These are phyloP conservation scores for Neotoma lepida DNA, from an alignment of 2,113 vertebrate species.

Conservation along the genomic window DNA sequence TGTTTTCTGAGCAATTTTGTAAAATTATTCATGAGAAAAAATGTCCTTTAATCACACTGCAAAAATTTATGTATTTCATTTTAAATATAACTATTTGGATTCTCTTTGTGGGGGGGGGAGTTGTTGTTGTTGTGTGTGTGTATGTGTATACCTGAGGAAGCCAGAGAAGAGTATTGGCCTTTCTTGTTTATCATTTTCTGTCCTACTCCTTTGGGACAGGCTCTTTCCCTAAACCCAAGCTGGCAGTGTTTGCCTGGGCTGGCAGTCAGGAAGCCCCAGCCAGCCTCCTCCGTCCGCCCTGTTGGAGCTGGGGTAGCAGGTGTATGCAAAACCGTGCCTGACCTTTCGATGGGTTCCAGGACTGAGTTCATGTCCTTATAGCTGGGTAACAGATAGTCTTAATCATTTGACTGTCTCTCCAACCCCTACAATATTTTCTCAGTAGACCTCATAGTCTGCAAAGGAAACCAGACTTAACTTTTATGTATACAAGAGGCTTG, in stretches of 20 bases:
- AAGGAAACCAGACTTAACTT: slow-evolving; percentile 35
- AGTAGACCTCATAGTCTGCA: neutral
- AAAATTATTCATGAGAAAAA: neutral
- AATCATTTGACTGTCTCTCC: neutral
- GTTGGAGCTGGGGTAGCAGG: neutral
- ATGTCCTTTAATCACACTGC: neutral
- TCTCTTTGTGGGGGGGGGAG: neutral
- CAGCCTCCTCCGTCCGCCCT: too few relatives aligned
- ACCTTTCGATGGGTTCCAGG: neutral
- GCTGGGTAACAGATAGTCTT: neutral
- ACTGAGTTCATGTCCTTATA: neutral
- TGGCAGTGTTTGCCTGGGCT: neutral
- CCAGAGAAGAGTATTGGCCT: neutral
- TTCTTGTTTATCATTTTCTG: neutral
- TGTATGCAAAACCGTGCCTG: neutral
- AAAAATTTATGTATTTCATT: slow-evolving; percentile 15
- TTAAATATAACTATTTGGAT: neutral
- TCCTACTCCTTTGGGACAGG: neutral
- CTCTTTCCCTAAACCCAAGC: neutral
- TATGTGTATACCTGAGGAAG: neutral
- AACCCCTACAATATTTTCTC: neutral
- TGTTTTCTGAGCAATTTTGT: slow-evolving; percentile 54
- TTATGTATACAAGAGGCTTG: neutral
- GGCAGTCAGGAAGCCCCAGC: neutral
- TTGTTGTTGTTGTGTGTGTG: neutral